Base-by-base conservation (phyloP, 2,797 vertebrate genomes). In the Ibycter americanus region DNA sequence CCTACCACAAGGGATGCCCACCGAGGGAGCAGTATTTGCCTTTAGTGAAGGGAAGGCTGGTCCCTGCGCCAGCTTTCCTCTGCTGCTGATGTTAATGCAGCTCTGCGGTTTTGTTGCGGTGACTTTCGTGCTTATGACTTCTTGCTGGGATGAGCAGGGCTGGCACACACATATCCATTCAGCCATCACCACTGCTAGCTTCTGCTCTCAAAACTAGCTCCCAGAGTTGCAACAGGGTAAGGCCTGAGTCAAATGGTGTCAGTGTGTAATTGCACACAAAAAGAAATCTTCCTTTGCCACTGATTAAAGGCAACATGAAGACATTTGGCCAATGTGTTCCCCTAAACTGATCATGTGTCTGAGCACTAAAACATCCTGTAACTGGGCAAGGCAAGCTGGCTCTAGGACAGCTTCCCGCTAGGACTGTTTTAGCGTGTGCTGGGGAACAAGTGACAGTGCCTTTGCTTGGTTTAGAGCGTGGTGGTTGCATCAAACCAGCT, bases 61-160 rank as follows among this genome's bases (percentile, higher is more conserved):
- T 68, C 23, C 46, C 42, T 18, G 42, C 58, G 26, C 51, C 46
- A 88, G 54, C 22, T 79, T 46, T 72, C 62, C 32, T 47, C 36
- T 61, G n/a, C 54, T 46, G 32, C n/a, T 56, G 51, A 12, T 1
- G 1, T 42, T 78, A 56, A 65, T 9, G 17, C 31, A 56, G 70
- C 29, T 63, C 21, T 15, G 9, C 12, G 9, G 3, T 36, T 89
- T 79, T 42, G 9, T 38, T 42, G 17, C 0, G 0, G 44, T 79
- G 68, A 83, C n/a, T 67, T 82, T 62, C 22, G 32, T 2, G 32
- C 22, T 79, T 87, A 3, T 0, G 31, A 44, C 11, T 47, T 54
- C 49, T 58, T 15, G 47, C 29, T 34, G 59, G 36, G 46, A 36
- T 42, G 46, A 81, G 15, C 22, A 56, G 44, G 20, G 22, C 42